Evolutionary conservation across 2,888 invertebrate species (phyloP), one percentile per base, ranked within the genome.

Genomic region (Amphipyra tragopoginis): DNA sequence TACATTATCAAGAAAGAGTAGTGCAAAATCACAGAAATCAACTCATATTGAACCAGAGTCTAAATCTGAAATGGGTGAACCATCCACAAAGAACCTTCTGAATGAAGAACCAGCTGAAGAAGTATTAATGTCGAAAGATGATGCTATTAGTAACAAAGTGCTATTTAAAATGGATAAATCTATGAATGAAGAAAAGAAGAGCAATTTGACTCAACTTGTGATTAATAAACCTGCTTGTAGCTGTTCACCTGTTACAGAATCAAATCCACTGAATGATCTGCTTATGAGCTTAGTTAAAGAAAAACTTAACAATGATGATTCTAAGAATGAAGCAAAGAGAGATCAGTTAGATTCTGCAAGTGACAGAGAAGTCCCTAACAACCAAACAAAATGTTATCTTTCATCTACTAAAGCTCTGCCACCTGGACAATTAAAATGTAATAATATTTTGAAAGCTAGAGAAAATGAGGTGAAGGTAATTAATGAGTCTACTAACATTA

Each of bases 361-460:
- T 62, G 91, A 95, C 38, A 95, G 95, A 71, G 96, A 96, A 85
- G 93, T 96, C 77, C 97, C 97, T 59, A 97, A 97, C 84, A 97
- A 97, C 90, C 96, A 96, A 87, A 93, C 95, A 45, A 96, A 96
- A 86, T 95, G 96, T 85, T 96, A 96, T 75, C 94, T 96, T 75
- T 91, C 96, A 44, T 96, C 96, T 39, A 96, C 95, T 29, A 96
- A 96, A 81, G 97, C 97, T 21, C 96, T 98, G 63, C 98, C 98
- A 47, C 98, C 98, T 8, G 98, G 98, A 72, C 98, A 98, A 86
- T 96, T 99, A 68, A 99, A 99, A 93, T 99, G 99, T 93, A 99
- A 94, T 72, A 99, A 94, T 68, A 98, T 99, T 87, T 95, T 99
- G 56, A 99, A 99, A 96, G 98, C 98, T 91, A 96, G 95, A 80